Conservation (phyloP, 2,113 vertebrate species). For the Clupea harengus region DNA sequence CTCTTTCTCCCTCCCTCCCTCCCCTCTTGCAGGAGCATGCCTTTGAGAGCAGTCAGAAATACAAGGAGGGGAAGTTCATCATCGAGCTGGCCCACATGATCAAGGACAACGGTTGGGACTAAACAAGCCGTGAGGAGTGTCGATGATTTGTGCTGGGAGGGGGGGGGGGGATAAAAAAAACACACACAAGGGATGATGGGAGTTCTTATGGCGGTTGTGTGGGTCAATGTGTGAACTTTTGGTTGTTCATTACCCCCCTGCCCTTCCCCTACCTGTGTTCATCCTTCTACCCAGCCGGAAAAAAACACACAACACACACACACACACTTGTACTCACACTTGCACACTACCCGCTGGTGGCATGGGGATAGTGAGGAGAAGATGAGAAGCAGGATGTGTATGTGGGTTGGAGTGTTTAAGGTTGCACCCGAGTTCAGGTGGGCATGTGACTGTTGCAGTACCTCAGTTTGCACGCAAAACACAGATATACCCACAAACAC, state of each 20-base stretch:
- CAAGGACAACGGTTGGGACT: conserved; percentile 99
- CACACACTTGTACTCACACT: conserved; percentile 33
- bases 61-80: conserved; percentile 99
- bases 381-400: conserved; percentile 16
- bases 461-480: conserved; percentile 20
- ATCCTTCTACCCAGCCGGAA: conserved; percentile 40
- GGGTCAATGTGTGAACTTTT: conserved; percentile 71
- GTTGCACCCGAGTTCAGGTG: conserved; percentile 2
- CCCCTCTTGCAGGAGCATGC: conserved; percentile 84
- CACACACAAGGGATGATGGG: conserved; percentile 34
- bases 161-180: conserved; percentile 17
- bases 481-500: neutral
- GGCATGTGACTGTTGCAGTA: conserved; percentile 31
- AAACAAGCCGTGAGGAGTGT: conserved; percentile 57
- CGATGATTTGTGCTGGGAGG: conserved; percentile 27
- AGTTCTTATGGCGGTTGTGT: conserved; percentile 33
- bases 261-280: conserved; percentile 48
- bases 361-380: neutral
- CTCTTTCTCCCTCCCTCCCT: neutral
- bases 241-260: conserved; percentile 72
- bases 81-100: conserved; percentile 99
- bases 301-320: conserved; percentile 5
- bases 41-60: conserved; percentile 99
- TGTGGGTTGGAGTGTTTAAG: conserved; percentile 11
- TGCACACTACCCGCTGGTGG: neutral